A percentile compares a stretch with the other conserved stretches of the same genome.
These are phyloP conservation scores for Hylomyscus alleni DNA, from an alignment of 2,797 vertebrate species.

Conservation along the genomic window DNA sequence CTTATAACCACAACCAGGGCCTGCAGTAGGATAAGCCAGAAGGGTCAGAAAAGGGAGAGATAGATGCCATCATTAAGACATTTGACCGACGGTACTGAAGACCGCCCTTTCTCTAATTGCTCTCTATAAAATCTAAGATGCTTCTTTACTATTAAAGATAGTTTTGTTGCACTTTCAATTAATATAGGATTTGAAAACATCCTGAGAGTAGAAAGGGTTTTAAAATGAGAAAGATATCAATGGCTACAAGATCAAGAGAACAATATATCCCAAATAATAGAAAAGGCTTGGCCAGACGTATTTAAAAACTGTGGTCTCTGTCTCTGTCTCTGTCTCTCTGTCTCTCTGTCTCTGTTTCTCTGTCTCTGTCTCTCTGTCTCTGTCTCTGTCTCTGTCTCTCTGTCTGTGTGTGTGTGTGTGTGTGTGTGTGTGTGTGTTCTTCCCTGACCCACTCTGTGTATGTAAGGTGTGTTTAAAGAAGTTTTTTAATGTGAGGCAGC, in stretches of 20 bases:
- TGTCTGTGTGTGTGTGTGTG: too few relatives aligned
- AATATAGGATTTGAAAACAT: slow-evolving; percentile 25
- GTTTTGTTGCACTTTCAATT: not conserved
- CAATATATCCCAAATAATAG: not conserved
- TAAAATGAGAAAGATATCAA: not conserved
- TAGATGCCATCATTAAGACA: not conserved
- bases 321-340: not conserved
- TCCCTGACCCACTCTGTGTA: not conserved
- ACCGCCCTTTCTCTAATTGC: not conserved
- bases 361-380: too few relatives aligned
- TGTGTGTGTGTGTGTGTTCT: too few relatives aligned
- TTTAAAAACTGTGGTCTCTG: not conserved
- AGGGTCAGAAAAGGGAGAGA: not conserved
- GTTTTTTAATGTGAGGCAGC: not conserved
- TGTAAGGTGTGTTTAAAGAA: not conserved
- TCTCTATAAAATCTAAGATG: not conserved
- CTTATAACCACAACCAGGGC: not conserved
- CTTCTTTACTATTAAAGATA: not conserved
- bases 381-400: too few relatives aligned
- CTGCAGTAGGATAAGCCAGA: not conserved
- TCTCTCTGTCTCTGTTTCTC: not conserved
- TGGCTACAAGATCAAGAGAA: not conserved
- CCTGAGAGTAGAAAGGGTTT: not conserved
- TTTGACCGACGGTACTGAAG: not conserved
- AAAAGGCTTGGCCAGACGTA: not conserved